Evolutionary conservation across 2,888 invertebrate genomes (phyloP), one percentile per base, ranked within the genome.

Genomic region (Nephrotoma flavescens): DNA sequence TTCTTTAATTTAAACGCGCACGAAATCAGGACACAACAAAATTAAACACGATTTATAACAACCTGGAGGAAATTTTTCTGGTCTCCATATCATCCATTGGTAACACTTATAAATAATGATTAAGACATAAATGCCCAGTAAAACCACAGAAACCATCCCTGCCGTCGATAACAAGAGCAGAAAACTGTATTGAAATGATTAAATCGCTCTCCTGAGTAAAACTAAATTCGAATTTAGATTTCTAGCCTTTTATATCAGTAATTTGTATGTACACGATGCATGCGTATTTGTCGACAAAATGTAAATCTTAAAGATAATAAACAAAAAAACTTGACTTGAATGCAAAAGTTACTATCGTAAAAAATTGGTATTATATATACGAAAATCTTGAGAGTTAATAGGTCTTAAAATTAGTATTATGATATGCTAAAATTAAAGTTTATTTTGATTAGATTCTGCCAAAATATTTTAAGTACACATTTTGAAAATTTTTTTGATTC

Each of bases 11-110:
- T 31, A 47, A 11, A 7, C 47, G 1, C 47, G 4, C 11, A 47
- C 11, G 12, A 47, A 12, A 47, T 11, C 31, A 31, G 31, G 31
- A 31, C 19, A 19, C 19, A 0, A 31, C n/a, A 31, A 31, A 31
- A 31, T 31, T 31, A 31, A 31, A 31, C 31, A 31, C 31, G 31
- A 31, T 31, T 31, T 31, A 31, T 71, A 71, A 31, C 2, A 71
- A 71, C 71, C 71, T 71, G 71, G 94, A 6, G 94, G 94, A 88
- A 93, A 93, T 87, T 93, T 93, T 1, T 90, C 89, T 0, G 93
- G 92, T 88, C 91, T 92, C 52, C 90, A 91, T 57, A 91, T 91
- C 0, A 92, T 92, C 89, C 90, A 92, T 88, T 89, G 89, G 87
- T 90, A 91, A 0, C 89, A 89, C 7, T 88, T 88, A 90, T 92